Percentiles rank a stretch among this genome's conserved stretches.
Conservation (phyloP, 1,140 invertebrate genomes). For the Dreissena polymorpha region DNA sequence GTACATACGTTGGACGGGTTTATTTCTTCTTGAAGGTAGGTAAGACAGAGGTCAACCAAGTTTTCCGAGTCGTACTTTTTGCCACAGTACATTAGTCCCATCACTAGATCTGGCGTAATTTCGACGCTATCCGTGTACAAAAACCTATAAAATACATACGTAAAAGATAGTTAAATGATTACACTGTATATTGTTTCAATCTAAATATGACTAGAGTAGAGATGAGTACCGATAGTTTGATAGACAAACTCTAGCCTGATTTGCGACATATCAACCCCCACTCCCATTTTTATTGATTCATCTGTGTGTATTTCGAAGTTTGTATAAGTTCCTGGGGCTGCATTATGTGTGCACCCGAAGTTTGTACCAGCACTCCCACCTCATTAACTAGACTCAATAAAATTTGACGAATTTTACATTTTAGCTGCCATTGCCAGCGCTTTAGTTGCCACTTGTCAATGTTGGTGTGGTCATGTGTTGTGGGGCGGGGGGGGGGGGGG, state of each 20-base stretch:
- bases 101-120: slow-evolving; percentile 88
- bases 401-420: too few species aligned
- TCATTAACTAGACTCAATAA: too few species aligned
- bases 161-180: background rate
- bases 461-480: too few species aligned
- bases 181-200: background rate
- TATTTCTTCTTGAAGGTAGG: slow-evolving; percentile 88
- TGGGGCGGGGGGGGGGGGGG: too few species aligned
- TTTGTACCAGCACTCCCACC: too few species aligned
- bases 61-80: slow-evolving; percentile 91
- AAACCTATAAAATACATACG: slow-evolving; percentile 35
- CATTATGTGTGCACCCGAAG: too few species aligned
- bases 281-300: background rate
- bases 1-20: slow-evolving; percentile 87
- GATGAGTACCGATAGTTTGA: background rate
- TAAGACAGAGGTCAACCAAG: slow-evolving; percentile 88
- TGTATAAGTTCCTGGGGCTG: too few species aligned
- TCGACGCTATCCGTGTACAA: slow-evolving; percentile 52
- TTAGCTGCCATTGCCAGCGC: too few species aligned
- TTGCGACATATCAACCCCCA: background rate
- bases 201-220: background rate
- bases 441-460: too few species aligned
- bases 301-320: too few species aligned
- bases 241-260: background rate
- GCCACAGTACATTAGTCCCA: slow-evolving; percentile 90